phyloP scores from a whole-genome alignment of 2,797 vertebrate species.

The Macrochelys suwanniensis region DNA sequence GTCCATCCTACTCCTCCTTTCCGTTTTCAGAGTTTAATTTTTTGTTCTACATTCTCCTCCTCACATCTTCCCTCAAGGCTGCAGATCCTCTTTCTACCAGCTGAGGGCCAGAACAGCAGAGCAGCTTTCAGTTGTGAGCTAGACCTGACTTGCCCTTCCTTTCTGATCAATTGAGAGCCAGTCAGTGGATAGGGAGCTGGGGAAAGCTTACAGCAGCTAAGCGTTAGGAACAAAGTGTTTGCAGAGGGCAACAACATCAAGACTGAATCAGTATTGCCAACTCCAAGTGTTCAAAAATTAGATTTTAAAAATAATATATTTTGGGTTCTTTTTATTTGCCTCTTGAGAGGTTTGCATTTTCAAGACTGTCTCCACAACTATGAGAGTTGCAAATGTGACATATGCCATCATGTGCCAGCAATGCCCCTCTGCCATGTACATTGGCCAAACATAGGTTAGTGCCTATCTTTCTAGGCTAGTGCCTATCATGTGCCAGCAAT shows the following conservation, averaged over 20 bases:
- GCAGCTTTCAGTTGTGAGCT: not conserved
- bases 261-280: not conserved
- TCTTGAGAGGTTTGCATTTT: no score
- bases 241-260: slow-evolving; percentile 33
- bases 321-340: accelerated
- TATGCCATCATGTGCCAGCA: no score
- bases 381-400: no score
- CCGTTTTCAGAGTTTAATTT: not conserved
- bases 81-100: not conserved
- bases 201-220: not conserved
- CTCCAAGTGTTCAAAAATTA: not conserved
- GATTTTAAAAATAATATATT: not conserved
- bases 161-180: not conserved
- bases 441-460: no score
- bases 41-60: not conserved
- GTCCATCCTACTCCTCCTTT: not conserved
- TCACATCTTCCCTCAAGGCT: not conserved
- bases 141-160: not conserved
- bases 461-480: no score
- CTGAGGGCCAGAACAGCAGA: not conserved
- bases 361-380: no score
- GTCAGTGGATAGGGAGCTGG: slow-evolving; percentile 1
- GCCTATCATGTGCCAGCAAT: no score
- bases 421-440: no score
- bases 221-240: not conserved